Base-by-base conservation (phyloP, 2,113 vertebrate species). In the Clupea harengus region DNA sequence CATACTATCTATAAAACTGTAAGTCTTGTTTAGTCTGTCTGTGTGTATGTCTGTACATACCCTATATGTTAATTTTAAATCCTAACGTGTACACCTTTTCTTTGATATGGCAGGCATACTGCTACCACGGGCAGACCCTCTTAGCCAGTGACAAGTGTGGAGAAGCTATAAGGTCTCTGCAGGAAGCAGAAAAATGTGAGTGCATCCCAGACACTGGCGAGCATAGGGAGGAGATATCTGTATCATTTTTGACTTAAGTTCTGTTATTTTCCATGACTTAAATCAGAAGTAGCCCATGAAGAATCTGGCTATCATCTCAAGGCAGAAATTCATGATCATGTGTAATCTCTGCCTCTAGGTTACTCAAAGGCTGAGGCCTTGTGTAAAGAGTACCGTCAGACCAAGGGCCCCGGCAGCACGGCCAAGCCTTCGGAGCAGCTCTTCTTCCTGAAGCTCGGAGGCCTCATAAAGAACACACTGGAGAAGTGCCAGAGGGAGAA, bases 401-500 rank as follows among this genome's bases (percentile, higher is more conserved):
- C 96, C 89, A 99, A 97, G 94, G 98, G 98, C 0, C 97, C 98
- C 0, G 98, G 98, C 17, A 95, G 96, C 88, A 99, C 97, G 0
- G 98, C 96, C 82, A 99, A 97, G 89, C 98, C 98, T 2, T 99
- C 98, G 0, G 97, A 97, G 86, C 98, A 99, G 91, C 93, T 99
- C 84, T 99, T 99, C 96, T 99, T 99, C 84, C 94, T 93, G 90
- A 99, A 99, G 87, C 94, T 99, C 46, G 98, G 98, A 11, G 93
- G 85, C 50, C 92, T 97, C 83, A 95, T 99, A 89, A 99, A 96
- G 90, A 99, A 94, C 90, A 98, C 97, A 0, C 94, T 99, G 90
- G 97, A 99, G 91, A 99, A 99, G 88, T 99, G 97, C 91, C 96
- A 99, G 93, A 92, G 98, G 92, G 98, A 99, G 89, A 99, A 99